Base-by-base conservation (phyloP, 2,113 vertebrate genomes). In the Archocentrus centrarchus region DNA sequence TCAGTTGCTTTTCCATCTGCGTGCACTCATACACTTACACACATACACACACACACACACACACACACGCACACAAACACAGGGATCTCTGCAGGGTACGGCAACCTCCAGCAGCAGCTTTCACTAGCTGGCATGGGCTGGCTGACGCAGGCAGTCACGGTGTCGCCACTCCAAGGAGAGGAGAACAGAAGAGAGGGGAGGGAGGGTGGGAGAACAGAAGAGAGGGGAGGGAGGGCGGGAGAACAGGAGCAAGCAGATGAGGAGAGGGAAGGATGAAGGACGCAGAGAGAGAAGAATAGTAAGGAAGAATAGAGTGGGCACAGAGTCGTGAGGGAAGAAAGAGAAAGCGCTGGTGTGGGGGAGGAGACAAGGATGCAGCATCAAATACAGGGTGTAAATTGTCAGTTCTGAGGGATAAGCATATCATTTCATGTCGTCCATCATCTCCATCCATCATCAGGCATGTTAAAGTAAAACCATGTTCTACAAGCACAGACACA, bases 111-210 rank as follows among this genome's bases (percentile, higher is more conserved):
- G 89, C 35, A 83, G 81, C 90, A 89, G 89, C 82, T 22, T 85
- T 85, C 77, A 80, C 81, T 59, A 57, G 76, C 11, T 76, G 53
- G 84, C 79, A 76, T 66, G 41, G 50, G 37, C 50, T 35, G 79
- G 87, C 91, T 94, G 93, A 92, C 92, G 92, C 88, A 94, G 90
- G 89, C 90, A 82, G 92, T 87, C 85, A 89, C 86, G 22, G 83
- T 80, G 91, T 53, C 75, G 63, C 87, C 89, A 75, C 87, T 86
- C 59, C 2, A 63, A 86, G 37, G 76, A 81, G 70, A 15, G 24
- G 61, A 64, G 82, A 75, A 86, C 61, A 77, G 64, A 44, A 60
- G 20, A 30, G 24, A 77, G 35, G n/a, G 30, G 55, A 58, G 50
- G 13, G 30, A n/a, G 22, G 24, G 10, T 5, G 24, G 20, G 6